Base-by-base conservation (phyloP, 2,888 invertebrate genomes). In the Leptopilina drosophilae region DNA sequence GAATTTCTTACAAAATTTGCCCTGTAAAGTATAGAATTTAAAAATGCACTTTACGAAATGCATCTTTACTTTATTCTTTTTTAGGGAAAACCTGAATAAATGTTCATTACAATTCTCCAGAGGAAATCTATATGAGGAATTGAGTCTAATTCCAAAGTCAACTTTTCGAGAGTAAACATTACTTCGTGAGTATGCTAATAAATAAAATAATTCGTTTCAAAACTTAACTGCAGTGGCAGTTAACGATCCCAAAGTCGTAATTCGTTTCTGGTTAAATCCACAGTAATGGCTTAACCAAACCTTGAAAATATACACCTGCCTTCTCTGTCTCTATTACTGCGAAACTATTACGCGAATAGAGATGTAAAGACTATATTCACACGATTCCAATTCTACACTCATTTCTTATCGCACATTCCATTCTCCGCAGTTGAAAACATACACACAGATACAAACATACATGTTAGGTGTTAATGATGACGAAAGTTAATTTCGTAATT, bases 261-360 rank as follows among this genome's bases (percentile, higher is more conserved):
- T 67, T 20, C 15, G 20, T 67, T 6, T 67, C 49, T 20, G 12
- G 20, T 46, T 67, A 67, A 67, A 46, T 46, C 49, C 49, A 49
- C 42, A n/a, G 46, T 67, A 67, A 67, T 46, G 67, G 67, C 46
- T 67, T 67, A 42, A 49, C 67, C 49, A 67, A 67, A 67, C 67
- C 67, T 67, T 67, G 20, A 49, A 67, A 33, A 42, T 5, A 12
- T 49, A 67, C 67, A 67, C 67, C 67, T 67, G 67, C 67, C 42
- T n/a, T 59, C 59, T 49, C 49, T 49, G 4, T 49, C 12, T 49
- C 49, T 49, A 49, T 49, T 49, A 9, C 49, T 9, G 9, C 49
- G 9, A n/a, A 15, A 59, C 59, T 59, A 59, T 59, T 59, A 15
- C 59, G n/a, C 59, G n/a, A 59, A 59, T 59, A 59, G 59, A 59